Base-by-base conservation (phyloP, 2,113 vertebrate species). In the Athene noctua region DNA sequence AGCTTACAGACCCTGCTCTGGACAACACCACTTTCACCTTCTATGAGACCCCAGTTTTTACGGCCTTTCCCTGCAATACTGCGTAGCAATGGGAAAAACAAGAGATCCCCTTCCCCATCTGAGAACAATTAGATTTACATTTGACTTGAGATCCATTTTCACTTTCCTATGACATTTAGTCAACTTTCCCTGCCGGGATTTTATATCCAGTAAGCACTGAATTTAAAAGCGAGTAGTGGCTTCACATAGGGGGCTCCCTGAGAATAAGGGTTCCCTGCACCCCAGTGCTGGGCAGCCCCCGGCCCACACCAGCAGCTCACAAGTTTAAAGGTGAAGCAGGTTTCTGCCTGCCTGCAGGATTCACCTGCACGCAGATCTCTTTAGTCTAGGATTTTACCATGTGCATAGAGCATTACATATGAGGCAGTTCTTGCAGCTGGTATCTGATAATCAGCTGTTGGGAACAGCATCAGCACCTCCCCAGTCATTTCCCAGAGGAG, bases 281-380 rank as follows among this genome's bases (percentile, higher is more conserved):
- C 0, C 0, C 52, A 5, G 52, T 7, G 38, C 26, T 1, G 1
- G 68, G 46, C 22, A 51, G 40, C 6, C 32, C 38, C 10, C 0
- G 0, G 11, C 32, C n/a, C 47, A 36, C 0, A 0, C 42, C 2
- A 0, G 47, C 65, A 81, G 46, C 63, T 80, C 6, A 0, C 26
- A 15, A 10, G 40, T 62, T 34, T 72, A 22, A 46, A 73, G 40
- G n/a, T 47, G 23, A n/a, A 91, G n/a, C 32, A 75, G 80, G 20
- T 30, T 70, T 57, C 34, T 30, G 42, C 61, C 67, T n/a, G 9
- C 25, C 47, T 34, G 40, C 70, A 29, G 59, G 55, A 49, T 29
- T 66, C 73, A 71, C 77, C 55, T 40, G n/a, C 59, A 42, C 4
- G 0, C 4, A 2, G 66, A 23, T 46, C 0, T 1, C 81, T 88